Percentiles rank a stretch among this genome's conserved stretches.
Conservation (phyloP, 2,888 invertebrate genomes). For the Pseudococcus longispinus region DNA sequence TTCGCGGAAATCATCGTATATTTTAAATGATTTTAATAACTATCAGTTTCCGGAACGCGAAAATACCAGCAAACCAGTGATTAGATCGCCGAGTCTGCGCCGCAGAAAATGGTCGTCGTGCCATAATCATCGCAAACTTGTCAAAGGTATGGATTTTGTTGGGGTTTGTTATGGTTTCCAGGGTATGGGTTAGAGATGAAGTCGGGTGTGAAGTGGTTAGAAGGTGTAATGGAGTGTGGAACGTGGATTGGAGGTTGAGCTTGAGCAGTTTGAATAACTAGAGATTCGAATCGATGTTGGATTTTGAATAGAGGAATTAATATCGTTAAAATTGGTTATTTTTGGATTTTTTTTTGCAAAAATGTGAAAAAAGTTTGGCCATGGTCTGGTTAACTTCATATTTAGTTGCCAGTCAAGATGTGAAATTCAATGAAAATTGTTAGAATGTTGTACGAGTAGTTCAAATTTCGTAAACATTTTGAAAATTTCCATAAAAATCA, state of each 20-base stretch:
- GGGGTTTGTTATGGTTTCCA: not conserved
- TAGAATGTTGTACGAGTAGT: too few species aligned
- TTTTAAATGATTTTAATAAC: conserved; percentile 23
- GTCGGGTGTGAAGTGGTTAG: not conserved
- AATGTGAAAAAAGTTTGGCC: too few species aligned
- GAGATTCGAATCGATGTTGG: too few species aligned
- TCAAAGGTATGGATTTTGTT: conserved; percentile 38
- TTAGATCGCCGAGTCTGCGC: conserved; percentile 49
- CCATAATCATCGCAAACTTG: conserved; percentile 24
- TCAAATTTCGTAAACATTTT: too few species aligned
- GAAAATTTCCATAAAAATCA: too few species aligned
- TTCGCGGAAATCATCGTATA: conserved; percentile 48
- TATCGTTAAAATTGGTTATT: too few species aligned
- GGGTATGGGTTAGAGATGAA: not conserved
- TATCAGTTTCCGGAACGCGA: conserved; percentile 49
- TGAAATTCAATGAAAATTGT: too few species aligned
- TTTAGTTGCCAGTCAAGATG: too few species aligned
- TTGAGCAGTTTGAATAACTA: too few species aligned
- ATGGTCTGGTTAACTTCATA: too few species aligned
- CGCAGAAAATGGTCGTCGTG: conserved; percentile 51
- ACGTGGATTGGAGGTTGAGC: not conserved
- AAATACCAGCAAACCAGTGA: conserved; percentile 35
- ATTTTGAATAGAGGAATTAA: too few species aligned
- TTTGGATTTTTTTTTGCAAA: too few species aligned
- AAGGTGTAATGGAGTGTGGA: not conserved